A percentile compares a stretch with the other conserved stretches of the same genome.
Evolutionary conservation across 1,140 invertebrate genomes (phyloP).

Genomic region (Gyrodactylus salaris): DNA sequence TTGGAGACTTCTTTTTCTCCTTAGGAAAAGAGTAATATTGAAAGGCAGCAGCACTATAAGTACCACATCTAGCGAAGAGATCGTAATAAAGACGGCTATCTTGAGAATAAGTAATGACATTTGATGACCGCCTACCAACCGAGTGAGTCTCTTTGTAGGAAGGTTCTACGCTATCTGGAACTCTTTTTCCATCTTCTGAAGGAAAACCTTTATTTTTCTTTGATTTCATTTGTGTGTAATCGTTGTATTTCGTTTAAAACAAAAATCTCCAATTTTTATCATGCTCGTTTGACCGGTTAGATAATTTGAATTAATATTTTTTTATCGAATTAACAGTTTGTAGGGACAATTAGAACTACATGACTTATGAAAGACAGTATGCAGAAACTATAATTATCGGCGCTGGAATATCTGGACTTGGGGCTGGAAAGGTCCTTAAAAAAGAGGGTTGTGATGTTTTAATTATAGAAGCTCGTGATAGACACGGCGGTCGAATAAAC

Average conservation of each 20-base stretch:
- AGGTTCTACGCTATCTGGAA: not conserved
- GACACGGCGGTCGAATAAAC: not conserved
- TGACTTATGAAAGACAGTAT: too few relatives aligned
- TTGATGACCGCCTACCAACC: not conserved
- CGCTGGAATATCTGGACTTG: constrained; percentile 4
- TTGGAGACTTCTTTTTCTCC: not conserved
- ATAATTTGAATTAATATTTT: too few relatives aligned
- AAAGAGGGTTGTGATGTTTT: not conserved
- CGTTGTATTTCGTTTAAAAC: too few relatives aligned
- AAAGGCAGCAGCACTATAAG: not conserved
- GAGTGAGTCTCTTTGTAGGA: not conserved
- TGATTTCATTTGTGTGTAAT: not conserved
- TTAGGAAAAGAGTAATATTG: not conserved
- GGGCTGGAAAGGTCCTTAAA: not conserved
- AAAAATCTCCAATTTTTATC: too few relatives aligned
- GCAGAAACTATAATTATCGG: constrained; percentile 1
- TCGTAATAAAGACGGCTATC: not conserved
- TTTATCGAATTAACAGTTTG: too few relatives aligned
- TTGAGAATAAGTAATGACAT: not conserved
- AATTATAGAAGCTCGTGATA: not conserved
- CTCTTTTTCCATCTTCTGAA: not conserved
- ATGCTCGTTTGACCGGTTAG: too few relatives aligned
- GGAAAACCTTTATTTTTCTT: not conserved
- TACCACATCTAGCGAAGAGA: not conserved
- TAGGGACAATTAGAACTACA: too few relatives aligned